Evolutionary conservation across 2,113 vertebrate species (phyloP).

Genomic region (Pelusios castaneus): DNA sequence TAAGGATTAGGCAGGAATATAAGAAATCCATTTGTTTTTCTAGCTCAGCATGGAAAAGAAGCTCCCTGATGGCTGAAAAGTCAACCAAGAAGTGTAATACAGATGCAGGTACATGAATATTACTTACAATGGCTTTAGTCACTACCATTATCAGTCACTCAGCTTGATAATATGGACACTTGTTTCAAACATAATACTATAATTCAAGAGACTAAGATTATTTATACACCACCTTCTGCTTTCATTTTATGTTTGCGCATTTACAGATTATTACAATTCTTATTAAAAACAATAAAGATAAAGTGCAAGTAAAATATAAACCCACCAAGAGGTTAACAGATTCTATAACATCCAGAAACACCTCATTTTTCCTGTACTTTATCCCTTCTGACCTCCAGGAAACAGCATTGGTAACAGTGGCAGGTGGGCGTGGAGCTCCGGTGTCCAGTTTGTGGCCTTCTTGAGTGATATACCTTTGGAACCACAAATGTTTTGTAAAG

Average conservation of each 20-base stretch:
- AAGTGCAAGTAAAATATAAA: neutral
- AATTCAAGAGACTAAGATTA: neutral
- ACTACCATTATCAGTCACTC: fast-evolving
- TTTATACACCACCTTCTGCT: fast-evolving
- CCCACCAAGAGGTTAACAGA: slow-evolving; percentile 97
- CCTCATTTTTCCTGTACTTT: slow-evolving; percentile 98
- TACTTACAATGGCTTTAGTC: neutral
- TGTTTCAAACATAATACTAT: neutral
- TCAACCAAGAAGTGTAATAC: neutral
- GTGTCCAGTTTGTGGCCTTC: slow-evolving; percentile 99
- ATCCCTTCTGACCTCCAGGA: slow-evolving; percentile 99
- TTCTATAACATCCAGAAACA: slow-evolving; percentile 98
- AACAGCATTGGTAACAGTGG: slow-evolving; percentile 97
- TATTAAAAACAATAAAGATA: neutral
- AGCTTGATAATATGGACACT: fast-evolving
- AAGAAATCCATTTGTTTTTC: neutral
- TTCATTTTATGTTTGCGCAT: neutral
- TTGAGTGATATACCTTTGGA: slow-evolving; percentile 95
- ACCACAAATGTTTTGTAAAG: fast-evolving
- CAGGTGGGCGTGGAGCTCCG: slow-evolving; percentile 95
- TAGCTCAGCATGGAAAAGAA: neutral
- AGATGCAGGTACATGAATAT: neutral
- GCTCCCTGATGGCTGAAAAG: fast-evolving
- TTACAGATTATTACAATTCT: neutral
- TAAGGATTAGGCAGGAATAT: neutral